These are phyloP conservation scores for Porites lutea DNA, from an alignment of 64 coral and sea anemone genomes.

Conservation along the genomic window DNA sequence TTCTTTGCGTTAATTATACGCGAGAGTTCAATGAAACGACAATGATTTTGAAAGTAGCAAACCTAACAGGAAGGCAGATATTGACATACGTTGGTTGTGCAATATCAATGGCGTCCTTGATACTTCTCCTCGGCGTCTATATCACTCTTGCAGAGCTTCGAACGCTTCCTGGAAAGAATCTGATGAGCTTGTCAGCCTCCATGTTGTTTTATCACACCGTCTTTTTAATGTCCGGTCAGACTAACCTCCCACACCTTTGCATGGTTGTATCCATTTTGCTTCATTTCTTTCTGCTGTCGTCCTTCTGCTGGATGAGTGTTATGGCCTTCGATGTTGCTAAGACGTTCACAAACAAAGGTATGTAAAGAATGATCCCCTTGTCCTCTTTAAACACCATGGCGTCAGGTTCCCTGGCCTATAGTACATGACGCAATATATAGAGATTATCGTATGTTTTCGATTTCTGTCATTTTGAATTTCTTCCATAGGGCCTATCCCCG, in stretches of 20 bases:
- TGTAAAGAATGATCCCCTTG: neutral
- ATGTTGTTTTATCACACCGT: conserved; percentile 69
- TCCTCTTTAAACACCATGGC: neutral
- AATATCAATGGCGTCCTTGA: conserved; percentile 41
- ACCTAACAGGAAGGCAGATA: neutral
- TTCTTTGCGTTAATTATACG: neutral
- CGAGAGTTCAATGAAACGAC: neutral
- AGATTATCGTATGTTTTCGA: no score
- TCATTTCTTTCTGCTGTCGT: conserved; percentile 71
- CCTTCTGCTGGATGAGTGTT: conserved; percentile 77
- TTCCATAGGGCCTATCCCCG: no score
- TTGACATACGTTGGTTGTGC: conserved; percentile 56
- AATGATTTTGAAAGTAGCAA: neutral
- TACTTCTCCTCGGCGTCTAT: conserved; percentile 48
- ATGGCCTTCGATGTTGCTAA: conserved; percentile 67
- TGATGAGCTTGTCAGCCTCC: conserved; percentile 55
- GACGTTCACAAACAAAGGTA: conserved; percentile 62
- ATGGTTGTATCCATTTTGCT: conserved; percentile 18
- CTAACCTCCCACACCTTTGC: conserved; percentile 26
- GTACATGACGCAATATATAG: no score
- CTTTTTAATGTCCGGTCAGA: conserved; percentile 30
- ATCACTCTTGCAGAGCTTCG: conserved; percentile 19
- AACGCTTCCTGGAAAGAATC: conserved; percentile 70
- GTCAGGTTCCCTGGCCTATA: no score
- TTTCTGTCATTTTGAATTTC: no score